Base-by-base conservation (phyloP, 2,888 invertebrate genomes). In the Anodontia alba region DNA sequence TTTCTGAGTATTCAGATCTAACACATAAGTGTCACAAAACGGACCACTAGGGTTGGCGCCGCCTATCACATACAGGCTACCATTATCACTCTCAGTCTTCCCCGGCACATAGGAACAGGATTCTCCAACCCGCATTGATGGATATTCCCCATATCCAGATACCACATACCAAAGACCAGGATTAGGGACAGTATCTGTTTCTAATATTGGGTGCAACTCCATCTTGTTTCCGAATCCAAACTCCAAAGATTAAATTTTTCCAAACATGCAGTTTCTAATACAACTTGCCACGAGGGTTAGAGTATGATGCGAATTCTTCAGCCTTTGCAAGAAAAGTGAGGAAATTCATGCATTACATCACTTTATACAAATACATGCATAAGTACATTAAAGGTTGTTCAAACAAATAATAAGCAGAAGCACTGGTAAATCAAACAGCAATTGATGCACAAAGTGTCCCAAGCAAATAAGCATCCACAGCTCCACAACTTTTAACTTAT, bases 41-140 rank as follows among this genome's bases (percentile, higher is more conserved):
- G 93, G 88, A n/a, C 92, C 92, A 74, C 91, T 91, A 1, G 94
- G 94, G 86, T 94, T 94, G 12, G 94, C 94, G 5, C 94, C 94
- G 17, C 94, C 94, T 17, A 94, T 92, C n/a, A 94, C 82, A 76
- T 92, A 93, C 1, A 94, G 87, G 68, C 91, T 90, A 7, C 92
- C 92, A 79, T 88, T 91, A 71, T 91, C 91, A 20, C 78, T 84
- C 10, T 87, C 84, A 33, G 85, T 78, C 69, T 84, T 76, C 17
- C 89, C 90, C 20, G 90, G 90, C 10, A 93, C 76, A 78, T 88
- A 92, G 0, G 91, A 88, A 74, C 91, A 91, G 0, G 94, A 92
- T 86, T 94, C 93, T 0, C 94, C 94, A 0, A 94, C 94, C 38
- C 94, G 82, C 87, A 94, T 89, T 36, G 91, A 90, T 0, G 94